phyloP scores from a whole-genome alignment of 1,140 invertebrate genomes.

The Nasonia longicornis region DNA sequence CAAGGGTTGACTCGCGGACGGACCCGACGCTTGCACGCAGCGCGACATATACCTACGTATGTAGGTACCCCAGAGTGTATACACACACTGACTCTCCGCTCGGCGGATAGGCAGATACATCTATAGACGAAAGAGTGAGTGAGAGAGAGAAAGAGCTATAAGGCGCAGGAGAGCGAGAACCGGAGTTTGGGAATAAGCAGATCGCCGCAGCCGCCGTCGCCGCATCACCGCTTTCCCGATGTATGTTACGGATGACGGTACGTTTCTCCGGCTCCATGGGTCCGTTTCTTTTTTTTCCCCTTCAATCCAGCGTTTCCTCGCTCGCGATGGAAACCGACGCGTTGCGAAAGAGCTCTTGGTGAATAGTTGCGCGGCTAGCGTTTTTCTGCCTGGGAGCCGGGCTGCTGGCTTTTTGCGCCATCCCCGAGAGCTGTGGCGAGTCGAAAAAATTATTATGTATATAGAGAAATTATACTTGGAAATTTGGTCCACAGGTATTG shows the following conservation, averaged over 20 bases:
- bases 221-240: constrained; percentile 48
- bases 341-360: not conserved
- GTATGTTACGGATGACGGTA: constrained; percentile 48
- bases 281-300: constrained; percentile 9
- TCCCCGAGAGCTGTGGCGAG: not conserved
- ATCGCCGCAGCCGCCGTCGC: constrained; percentile 42
- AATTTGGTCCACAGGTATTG: not conserved
- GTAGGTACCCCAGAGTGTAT: not conserved
- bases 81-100: not conserved
- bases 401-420: not conserved
- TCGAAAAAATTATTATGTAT: not conserved
- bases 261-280: constrained; percentile 31
- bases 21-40: not conserved
- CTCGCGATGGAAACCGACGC: not conserved
- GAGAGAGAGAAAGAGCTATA: constrained; percentile 9
- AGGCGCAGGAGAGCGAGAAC: not conserved
- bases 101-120: not conserved
- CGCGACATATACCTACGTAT: not conserved
- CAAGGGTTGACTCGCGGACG: not conserved
- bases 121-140: not conserved
- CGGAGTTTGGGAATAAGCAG: constrained; percentile 35
- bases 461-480: not conserved
- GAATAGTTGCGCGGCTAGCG: not conserved
- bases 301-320: not conserved
- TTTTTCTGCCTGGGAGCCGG: too few relatives aligned